A percentile compares a stretch with the other conserved stretches of the same genome.
These are phyloP conservation scores for Choloepus didactylus DNA, from an alignment of 2,797 vertebrate genomes.

Conservation along the genomic window DNA sequence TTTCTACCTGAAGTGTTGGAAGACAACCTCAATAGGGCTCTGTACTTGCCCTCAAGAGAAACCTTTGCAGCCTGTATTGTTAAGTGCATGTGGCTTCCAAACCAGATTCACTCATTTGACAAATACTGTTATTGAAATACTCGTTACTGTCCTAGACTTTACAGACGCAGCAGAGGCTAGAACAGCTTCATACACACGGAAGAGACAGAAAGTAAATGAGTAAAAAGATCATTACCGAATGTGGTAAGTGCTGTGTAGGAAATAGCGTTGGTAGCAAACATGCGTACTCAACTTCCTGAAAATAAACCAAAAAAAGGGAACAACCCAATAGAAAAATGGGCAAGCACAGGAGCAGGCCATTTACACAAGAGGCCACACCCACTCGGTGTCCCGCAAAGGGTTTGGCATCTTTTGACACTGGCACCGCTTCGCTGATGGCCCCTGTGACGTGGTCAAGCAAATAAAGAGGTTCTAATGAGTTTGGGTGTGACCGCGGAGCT, in stretches of 20 bases:
- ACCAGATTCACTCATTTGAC: no score
- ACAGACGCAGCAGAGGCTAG: background rate
- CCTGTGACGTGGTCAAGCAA: background rate
- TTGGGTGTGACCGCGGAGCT: background rate
- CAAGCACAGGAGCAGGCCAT: fast-evolving
- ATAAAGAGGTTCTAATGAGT: no score
- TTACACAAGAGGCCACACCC: background rate
- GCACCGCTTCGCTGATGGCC: no score
- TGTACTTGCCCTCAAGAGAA: background rate
- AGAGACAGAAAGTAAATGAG: no score
- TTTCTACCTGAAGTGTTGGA: background rate
- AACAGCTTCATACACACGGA: background rate
- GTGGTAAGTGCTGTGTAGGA: background rate
- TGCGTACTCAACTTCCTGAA: background rate
- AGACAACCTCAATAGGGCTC: background rate
- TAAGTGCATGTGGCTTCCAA: background rate
- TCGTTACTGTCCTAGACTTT: background rate
- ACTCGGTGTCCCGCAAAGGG: no score
- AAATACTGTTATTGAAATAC: background rate
- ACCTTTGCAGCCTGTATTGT: background rate
- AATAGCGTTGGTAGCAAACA: background rate
- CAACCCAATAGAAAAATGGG: background rate
- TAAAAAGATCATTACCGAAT: background rate
- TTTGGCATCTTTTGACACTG: no score
- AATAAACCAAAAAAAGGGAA: background rate